Percentiles rank a stretch among this genome's conserved stretches.
Evolutionary conservation across 2,888 invertebrate species (phyloP).

Genomic region (Listrodromus nycthemerus): DNA sequence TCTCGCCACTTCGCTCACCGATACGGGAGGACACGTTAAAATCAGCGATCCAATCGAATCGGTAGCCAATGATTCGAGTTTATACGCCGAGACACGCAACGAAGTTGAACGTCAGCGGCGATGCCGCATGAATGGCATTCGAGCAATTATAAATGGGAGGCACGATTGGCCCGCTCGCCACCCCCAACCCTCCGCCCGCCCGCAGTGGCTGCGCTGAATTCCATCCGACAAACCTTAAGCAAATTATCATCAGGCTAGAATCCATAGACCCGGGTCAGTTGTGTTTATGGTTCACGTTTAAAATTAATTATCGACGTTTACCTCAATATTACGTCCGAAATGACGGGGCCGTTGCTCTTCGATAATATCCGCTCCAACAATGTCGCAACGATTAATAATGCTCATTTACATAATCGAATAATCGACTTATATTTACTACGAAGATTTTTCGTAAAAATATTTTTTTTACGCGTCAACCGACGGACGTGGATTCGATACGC

Average conservation of each 20-base stretch:
- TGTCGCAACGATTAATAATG: background rate
- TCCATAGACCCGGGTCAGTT: background rate
- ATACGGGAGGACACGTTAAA: slow-evolving; percentile 75
- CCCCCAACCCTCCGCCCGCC: too few relatives aligned
- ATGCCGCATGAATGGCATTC: slow-evolving; percentile 52
- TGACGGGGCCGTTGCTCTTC: background rate
- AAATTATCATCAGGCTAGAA: background rate
- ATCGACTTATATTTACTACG: background rate
- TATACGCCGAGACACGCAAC: slow-evolving; percentile 68
- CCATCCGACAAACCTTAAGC: slow-evolving; percentile 17
- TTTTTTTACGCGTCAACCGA: background rate
- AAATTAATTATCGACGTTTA: background rate
- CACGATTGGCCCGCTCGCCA: slow-evolving; percentile 27
- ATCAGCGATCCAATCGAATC: slow-evolving; percentile 78
- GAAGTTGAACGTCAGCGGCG: slow-evolving; percentile 44
- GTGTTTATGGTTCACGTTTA: slow-evolving; percentile 13
- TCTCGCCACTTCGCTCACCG: slow-evolving; percentile 10
- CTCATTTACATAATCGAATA: background rate
- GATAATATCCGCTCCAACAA: background rate
- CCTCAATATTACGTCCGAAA: background rate
- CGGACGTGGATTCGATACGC: background rate
- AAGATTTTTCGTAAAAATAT: background rate
- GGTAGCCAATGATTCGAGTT: slow-evolving; percentile 76
- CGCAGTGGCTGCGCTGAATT: background rate
- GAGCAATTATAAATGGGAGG: slow-evolving; percentile 69